Evolutionary conservation across 2,888 invertebrate species (phyloP).

Genomic region (Ypsolopha scabrella): DNA sequence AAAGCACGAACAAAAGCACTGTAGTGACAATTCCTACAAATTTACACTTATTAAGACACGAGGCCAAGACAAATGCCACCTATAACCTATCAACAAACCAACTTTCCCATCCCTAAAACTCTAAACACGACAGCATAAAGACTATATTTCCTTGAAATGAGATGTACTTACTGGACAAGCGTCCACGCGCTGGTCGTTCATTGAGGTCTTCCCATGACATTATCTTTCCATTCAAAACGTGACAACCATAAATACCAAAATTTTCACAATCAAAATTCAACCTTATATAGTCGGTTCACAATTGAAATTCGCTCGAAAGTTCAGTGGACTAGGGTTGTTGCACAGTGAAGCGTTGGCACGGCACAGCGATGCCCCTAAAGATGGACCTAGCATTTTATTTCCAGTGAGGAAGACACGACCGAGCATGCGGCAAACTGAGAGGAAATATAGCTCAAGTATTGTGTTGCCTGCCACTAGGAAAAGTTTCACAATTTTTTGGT

Average conservation of each 20-base stretch:
- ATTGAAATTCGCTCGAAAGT: background rate
- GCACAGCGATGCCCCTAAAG: constrained; percentile 64
- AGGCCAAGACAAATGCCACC: constrained; percentile 26
- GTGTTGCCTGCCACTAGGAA: background rate
- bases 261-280: background rate
- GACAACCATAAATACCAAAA: background rate
- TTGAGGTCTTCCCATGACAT: constrained; percentile 70
- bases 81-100: constrained; percentile 14
- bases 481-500: background rate
- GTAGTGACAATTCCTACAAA: constrained; percentile 25
- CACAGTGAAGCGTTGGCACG: constrained; percentile 47
- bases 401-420: constrained; percentile 68
- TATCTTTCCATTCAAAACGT: constrained; percentile 27
- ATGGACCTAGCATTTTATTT: constrained; percentile 69
- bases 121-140: background rate
- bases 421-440: constrained; percentile 29
- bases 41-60: constrained; percentile 44
- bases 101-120: constrained; percentile 5
- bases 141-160: background rate
- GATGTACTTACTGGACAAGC: constrained; percentile 31
- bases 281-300: background rate
- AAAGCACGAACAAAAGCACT: constrained; percentile 15
- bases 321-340: constrained; percentile 16
- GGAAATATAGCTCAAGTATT: constrained; percentile 47
- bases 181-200: constrained; percentile 65